These are phyloP conservation scores for Apotomis capreana DNA, from an alignment of 2,888 invertebrate species.

Conservation along the genomic window DNA sequence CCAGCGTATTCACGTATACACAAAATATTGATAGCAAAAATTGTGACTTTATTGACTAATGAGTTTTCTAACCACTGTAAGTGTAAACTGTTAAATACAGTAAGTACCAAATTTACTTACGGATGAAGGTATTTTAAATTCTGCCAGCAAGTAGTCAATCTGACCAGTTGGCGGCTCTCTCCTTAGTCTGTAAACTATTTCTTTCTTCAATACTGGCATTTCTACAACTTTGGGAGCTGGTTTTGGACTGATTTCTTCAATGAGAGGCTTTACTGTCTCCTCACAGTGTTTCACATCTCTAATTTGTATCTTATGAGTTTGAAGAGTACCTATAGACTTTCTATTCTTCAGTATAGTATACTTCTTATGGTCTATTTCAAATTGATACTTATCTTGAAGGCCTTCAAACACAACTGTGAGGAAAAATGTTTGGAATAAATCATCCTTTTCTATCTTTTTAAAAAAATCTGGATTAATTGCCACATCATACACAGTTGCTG, in stretches of 20 bases:
- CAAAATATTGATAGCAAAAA: no score
- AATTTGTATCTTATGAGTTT: slow-evolving; percentile 89
- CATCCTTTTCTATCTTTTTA: slow-evolving; percentile 87
- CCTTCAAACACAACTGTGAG: slow-evolving; percentile 91
- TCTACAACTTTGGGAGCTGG: slow-evolving; percentile 46
- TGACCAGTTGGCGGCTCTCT: slow-evolving; percentile 82
- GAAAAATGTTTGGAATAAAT: slow-evolving; percentile 90
- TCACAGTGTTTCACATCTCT: slow-evolving; percentile 83
- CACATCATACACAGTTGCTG: slow-evolving; percentile 91
- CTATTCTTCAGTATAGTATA: slow-evolving; percentile 88
- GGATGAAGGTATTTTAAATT: slow-evolving; percentile 84
- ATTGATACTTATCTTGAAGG: slow-evolving; percentile 88
- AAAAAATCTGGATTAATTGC: slow-evolving; percentile 91
- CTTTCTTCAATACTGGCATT: slow-evolving; percentile 55
- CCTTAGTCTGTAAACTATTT: slow-evolving; percentile 84
- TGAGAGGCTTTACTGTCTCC: slow-evolving; percentile 71
- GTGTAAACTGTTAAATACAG: not conserved
- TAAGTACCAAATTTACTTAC: slow-evolving; percentile 64
- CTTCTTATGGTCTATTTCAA: slow-evolving; percentile 86
- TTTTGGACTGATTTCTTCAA: slow-evolving; percentile 83
- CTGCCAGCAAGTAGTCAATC: slow-evolving; percentile 82
- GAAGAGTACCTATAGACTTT: slow-evolving; percentile 88
- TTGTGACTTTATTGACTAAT: no score
- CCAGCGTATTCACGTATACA: no score
- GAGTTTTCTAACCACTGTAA: no score